A percentile compares a stretch with the other conserved stretches of the same genome.
phyloP scores from a whole-genome alignment of 1,140 invertebrate species.

The Drosophila lacteicornis region DNA sequence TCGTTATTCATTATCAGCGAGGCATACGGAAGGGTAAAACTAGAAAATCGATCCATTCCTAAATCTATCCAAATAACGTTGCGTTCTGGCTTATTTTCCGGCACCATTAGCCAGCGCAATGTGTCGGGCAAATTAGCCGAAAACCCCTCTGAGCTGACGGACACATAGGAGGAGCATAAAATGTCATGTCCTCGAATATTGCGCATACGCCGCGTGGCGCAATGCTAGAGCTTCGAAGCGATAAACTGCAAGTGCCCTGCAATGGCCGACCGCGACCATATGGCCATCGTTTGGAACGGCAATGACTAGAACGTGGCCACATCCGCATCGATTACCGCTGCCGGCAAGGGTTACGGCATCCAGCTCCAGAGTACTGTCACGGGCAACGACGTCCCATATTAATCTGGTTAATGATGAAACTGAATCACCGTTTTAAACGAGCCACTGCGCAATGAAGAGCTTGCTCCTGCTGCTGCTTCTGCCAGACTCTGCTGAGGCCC shows the following conservation, averaged over 20 bases:
- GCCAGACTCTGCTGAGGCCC: neutral
- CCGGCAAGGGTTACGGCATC: constrained; percentile 23
- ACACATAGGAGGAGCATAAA: constrained; percentile 49
- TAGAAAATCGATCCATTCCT: constrained; percentile 1
- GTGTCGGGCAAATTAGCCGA: constrained; percentile 59
- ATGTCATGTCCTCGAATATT: constrained; percentile 74
- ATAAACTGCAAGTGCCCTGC: constrained; percentile 79
- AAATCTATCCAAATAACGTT: neutral
- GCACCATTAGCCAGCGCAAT: constrained; percentile 42
- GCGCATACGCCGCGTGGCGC: constrained; percentile 64
- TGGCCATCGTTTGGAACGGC: constrained; percentile 56
- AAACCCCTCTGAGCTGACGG: constrained; percentile 14
- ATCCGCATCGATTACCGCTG: constrained; percentile 64
- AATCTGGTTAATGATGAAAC: constrained; percentile 85
- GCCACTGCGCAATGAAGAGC: constrained; percentile 75
- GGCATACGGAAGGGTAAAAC: too few relatives aligned
- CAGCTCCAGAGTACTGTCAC: constrained; percentile 41
- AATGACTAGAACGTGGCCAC: constrained; percentile 46
- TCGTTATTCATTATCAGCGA: constrained; percentile 27
- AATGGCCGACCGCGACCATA: constrained; percentile 70
- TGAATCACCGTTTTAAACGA: constrained; percentile 85
- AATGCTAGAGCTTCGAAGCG: constrained; percentile 48
- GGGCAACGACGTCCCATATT: constrained; percentile 70
- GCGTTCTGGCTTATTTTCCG: constrained; percentile 10
- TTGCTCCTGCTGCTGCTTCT: constrained; percentile 21